Evolutionary conservation across 1,140 invertebrate species (phyloP).

Genomic region (Parasteatoda tepidariorum): DNA sequence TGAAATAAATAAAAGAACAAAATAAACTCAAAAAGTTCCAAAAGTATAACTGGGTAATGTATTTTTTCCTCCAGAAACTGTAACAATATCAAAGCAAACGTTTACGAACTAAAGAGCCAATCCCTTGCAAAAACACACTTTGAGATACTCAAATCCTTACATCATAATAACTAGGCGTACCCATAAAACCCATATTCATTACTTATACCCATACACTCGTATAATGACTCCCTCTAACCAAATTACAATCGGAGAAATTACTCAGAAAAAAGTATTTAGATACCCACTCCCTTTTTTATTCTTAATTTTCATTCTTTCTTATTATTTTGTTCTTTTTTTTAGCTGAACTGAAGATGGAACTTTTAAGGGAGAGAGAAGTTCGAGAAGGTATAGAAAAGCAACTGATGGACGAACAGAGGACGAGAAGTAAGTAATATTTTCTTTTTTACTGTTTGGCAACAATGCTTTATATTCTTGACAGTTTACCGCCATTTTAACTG

Average conservation of each 20-base stretch:
- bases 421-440: constrained; percentile 80
- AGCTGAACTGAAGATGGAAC: constrained; percentile 96
- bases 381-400: constrained; percentile 92
- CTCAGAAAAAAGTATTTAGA: constrained; percentile 7
- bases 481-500: neutral
- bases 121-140: neutral
- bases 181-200: neutral
- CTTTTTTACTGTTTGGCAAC: neutral
- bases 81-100: too few relatives aligned
- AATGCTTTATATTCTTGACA: neutral
- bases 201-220: neutral
- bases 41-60: too few relatives aligned
- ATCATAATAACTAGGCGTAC: constrained; percentile 38
- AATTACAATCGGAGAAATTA: constrained; percentile 17
- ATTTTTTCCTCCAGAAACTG: too few relatives aligned
- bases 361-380: constrained; percentile 88
- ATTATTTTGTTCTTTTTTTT: constrained; percentile 68
- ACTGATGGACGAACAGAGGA: constrained; percentile 91
- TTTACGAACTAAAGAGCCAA: constrained; percentile 14
- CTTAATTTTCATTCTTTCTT: constrained; percentile 21
- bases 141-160: constrained; percentile 3
- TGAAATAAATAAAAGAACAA: too few relatives aligned
- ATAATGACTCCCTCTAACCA: constrained; percentile 6
- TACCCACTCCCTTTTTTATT: constrained; percentile 51
- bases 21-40: too few relatives aligned